These are phyloP conservation scores for Atlantisia rogersi DNA, from an alignment of 2,113 vertebrate species.

Conservation along the genomic window DNA sequence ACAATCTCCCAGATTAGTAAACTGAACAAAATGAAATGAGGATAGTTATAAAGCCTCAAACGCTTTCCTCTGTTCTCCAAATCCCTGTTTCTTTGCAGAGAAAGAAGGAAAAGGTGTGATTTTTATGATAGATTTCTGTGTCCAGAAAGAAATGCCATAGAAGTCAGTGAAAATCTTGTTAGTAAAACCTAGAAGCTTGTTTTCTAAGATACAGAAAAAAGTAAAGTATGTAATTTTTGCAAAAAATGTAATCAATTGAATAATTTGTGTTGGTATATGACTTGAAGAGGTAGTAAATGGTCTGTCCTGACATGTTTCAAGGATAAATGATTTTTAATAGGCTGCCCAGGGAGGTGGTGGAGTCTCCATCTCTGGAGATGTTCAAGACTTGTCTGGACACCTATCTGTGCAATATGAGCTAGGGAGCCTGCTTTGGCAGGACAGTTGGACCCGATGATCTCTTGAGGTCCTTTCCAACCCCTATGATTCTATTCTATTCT, in stretches of 20 bases:
- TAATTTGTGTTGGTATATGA: neutral
- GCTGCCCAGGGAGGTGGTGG: no score
- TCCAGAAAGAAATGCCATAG: neutral
- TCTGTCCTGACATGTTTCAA: neutral
- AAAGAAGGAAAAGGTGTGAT: neutral
- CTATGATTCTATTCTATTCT: neutral
- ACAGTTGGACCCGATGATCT: no score
- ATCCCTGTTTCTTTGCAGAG: neutral
- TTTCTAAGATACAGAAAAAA: neutral
- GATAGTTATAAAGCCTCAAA: neutral
- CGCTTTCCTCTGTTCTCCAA: neutral
- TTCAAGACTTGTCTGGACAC: no score
- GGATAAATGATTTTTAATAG: neutral
- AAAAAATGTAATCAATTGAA: neutral
- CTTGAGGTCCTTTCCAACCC: no score
- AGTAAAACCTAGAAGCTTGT: neutral
- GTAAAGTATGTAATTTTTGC: fast-evolving
- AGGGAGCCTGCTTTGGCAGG: no score
- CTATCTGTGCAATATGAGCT: no score
- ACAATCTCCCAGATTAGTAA: neutral
- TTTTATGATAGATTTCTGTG: neutral
- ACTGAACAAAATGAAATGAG: neutral
- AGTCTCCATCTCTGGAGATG: no score
- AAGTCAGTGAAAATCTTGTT: neutral
- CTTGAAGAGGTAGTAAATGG: neutral